These are phyloP conservation scores for Leptoteleia sp. DNA, from an alignment of 1,140 invertebrate species.

Conservation along the genomic window DNA sequence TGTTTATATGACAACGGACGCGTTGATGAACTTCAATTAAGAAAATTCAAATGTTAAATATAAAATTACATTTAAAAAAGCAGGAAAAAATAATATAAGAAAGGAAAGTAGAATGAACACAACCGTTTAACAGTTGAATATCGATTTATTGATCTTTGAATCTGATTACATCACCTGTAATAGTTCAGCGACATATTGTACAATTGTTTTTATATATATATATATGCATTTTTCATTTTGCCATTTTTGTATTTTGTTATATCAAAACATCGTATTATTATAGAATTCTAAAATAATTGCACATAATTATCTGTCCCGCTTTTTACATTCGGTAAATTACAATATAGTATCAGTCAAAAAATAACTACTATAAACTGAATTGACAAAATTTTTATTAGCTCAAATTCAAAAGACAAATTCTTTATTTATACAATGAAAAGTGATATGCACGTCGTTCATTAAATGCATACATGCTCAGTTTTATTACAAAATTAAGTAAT, in stretches of 20 bases:
- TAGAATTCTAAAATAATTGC: conserved; percentile 4
- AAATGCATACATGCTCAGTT: conserved; percentile 8
- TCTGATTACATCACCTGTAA: conserved; percentile 47
- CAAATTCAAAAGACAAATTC: no score
- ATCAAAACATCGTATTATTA: conserved; percentile 10
- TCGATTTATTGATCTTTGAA: conserved; percentile 46
- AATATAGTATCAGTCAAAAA: background rate
- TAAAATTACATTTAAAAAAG: no score
- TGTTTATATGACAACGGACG: conserved; percentile 27
- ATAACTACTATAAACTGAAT: background rate
- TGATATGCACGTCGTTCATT: conserved; percentile 16
- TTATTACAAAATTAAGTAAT: conserved; percentile 23
- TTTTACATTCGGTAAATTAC: conserved; percentile 3
- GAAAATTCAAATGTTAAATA: conserved; percentile 7
- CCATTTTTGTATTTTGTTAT: conserved; percentile 1
- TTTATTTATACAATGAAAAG: conserved; percentile 5
- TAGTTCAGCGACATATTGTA: conserved; percentile 29
- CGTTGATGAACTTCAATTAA: conserved; percentile 23
- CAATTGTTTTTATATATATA: no score
- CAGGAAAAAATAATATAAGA: no score
- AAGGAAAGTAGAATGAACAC: no score
- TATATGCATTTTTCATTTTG: conserved; percentile 21
- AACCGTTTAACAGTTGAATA: conserved; percentile 49
- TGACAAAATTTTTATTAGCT: conserved; percentile 7
- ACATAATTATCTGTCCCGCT: conserved; percentile 10